A percentile compares a stretch with the other conserved stretches of the same genome.
Conservation (phyloP, 2,797 vertebrate genomes). For the Myioborus miniatus region DNA sequence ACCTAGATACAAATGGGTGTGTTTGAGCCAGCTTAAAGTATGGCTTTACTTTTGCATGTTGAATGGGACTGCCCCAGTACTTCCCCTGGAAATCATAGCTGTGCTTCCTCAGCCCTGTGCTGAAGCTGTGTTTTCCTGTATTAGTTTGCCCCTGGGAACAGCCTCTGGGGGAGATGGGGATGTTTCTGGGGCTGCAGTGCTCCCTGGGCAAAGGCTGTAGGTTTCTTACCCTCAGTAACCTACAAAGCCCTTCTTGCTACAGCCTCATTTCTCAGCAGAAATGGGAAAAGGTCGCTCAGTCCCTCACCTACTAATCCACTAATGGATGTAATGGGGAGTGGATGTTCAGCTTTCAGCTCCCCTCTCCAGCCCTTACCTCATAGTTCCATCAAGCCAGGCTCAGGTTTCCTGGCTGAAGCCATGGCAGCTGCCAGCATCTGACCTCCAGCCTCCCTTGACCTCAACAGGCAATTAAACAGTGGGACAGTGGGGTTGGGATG, state of each 20-base stretch:
- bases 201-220: background rate
- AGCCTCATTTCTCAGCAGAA: background rate
- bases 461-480: background rate
- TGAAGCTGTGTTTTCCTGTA: background rate
- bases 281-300: background rate
- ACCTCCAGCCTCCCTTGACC: background rate
- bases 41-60: background rate
- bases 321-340: background rate
- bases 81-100: background rate
- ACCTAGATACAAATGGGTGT: background rate
- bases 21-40: background rate
- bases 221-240: background rate
- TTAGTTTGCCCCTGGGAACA: background rate
- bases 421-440: background rate
- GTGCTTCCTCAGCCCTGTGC: background rate
- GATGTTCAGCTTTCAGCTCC: background rate
- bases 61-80: background rate
- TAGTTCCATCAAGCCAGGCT: background rate
- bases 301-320: background rate
- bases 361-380: background rate
- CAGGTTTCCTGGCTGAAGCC: conserved; percentile 29
- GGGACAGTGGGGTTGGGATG: background rate
- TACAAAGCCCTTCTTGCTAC: background rate
- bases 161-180: no score
- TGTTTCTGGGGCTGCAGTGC: background rate